A percentile compares a stretch with the other conserved stretches of the same genome.
Evolutionary conservation across 2,113 vertebrate genomes (phyloP).

Genomic region (Chloropsis hardwickii): DNA sequence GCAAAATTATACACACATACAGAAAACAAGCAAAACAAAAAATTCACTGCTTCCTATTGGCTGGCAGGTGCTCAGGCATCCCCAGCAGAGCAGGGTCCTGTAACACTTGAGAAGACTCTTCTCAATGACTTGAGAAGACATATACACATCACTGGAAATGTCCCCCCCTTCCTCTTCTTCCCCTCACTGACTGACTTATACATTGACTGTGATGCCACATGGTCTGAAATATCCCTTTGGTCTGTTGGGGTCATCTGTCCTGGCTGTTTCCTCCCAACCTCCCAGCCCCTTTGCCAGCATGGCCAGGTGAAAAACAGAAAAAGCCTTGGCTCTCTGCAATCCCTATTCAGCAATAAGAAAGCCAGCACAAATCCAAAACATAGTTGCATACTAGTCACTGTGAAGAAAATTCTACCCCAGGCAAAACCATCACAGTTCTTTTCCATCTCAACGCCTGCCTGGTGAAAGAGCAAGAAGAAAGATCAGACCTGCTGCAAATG

Average conservation of each 20-base stretch:
- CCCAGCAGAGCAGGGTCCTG: background rate
- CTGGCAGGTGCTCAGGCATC: background rate
- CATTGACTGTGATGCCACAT: background rate
- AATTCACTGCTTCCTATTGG: accelerated
- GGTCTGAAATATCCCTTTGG: background rate
- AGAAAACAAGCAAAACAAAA: background rate
- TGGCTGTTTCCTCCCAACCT: background rate
- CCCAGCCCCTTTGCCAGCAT: accelerated
- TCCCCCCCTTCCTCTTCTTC: background rate
- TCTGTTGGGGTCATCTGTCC: background rate
- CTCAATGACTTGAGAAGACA: background rate
- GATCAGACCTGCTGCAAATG: background rate
- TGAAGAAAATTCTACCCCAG: background rate
- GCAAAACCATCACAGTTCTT: background rate
- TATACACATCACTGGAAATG: background rate
- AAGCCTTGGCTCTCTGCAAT: background rate
- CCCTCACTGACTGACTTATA: background rate
- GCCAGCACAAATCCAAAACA: background rate
- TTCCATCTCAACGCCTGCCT: background rate
- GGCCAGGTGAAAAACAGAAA: background rate
- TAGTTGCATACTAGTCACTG: too few species aligned
- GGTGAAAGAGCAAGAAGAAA: background rate
- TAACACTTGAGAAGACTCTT: background rate
- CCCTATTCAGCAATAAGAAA: background rate
- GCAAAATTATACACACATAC: background rate